Evolutionary conservation across 2,888 invertebrate species (phyloP), one percentile per base, ranked within the genome.

Genomic region (Bibio marci): DNA sequence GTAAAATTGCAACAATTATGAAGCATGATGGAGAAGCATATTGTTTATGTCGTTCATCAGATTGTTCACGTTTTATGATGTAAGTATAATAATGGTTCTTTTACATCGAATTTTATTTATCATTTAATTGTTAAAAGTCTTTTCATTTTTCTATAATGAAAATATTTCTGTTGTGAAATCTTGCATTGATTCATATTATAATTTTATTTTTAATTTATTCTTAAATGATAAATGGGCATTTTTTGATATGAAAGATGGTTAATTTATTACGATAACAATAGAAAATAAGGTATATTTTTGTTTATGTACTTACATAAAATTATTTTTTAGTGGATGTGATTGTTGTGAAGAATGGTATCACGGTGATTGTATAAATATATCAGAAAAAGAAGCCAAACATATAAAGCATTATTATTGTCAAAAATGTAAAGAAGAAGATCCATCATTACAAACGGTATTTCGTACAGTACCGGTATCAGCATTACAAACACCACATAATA

Each of bases 311-410:
- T n/a, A n/a, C n/a, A n/a, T n/a, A n/a, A n/a, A n/a, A 22, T 22
- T 22, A 22, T 22, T 45, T 64, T 22, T 4, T 52, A 87, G 87
- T 58, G 91, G 87, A 28, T 97, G 97, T 63, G 97, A 97, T 59
- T 75, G 85, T 12, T 97, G 97, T 57, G 91, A 95, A 58, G 94
- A 95, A 62, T 97, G 97, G 95, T 97, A 91, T 55, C 97, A 97
- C 54, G 95, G 95, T 2, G 91, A 94, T 55, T 97, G 95, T 58
- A 92, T 97, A 46, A 86, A 85, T 49, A 87, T 95, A 47, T 91
- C 90, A 0, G 87, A 91, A 57, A 76, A 82, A 48, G 90, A 92
- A 55, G 86, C 95, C 0, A 90, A 88, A 53, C 75, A 80, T 47
- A 95, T 97, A 41, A 86, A 88, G 52, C 86, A 86, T 48, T 97